Evolutionary conservation across 2,888 invertebrate genomes (phyloP), one percentile per base, ranked within the genome.

Genomic region (Rhagonycha lutea): DNA sequence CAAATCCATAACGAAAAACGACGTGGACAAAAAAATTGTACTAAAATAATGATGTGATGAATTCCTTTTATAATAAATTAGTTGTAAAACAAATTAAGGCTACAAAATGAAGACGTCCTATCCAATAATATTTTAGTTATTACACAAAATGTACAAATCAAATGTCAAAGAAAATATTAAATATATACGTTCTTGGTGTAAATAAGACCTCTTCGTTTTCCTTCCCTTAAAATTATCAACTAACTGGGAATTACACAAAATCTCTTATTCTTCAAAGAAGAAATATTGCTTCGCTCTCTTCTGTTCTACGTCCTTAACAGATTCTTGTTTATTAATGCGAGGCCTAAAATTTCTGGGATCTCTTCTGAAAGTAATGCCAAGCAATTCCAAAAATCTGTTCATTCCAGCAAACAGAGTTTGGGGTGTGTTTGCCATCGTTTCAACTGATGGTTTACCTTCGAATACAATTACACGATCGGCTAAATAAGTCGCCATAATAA

Each of bases 401-500:
- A 99, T 99, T 79, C 99, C 99, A 83, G 96, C 95, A 80, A 99
- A 91, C 74, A 99, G 89, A 2, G 96, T 95, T 87, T 96, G 96
- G 0, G 99, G 99, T 82, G 95, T 91, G 86, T 96, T 96, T 0
- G 99, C 99, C 0, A 91, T 92, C 1, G 99, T 97, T 76, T 93
- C 88, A 1, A 98, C 92, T 0, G 98, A 98, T 0, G 99, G 99
- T 63, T 89, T 89, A 68, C 99, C 99, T 86, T 99, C 99, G 87
- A 99, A 98, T 69, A 99, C 99, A 81, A 99, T 98, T 3, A 99
- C 99, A 63, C 99, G 92, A 88, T 99, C 99, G 0, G 99, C 98
- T 79, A 98, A 91, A 88, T 99, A 99, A 0, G 99, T 99, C 14
- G 99, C 99, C 99, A 99, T 99, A 81, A 99, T 99, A 88, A 99